Conservation (phyloP, 2,113 vertebrate genomes). For the Desmodus rotundus region DNA sequence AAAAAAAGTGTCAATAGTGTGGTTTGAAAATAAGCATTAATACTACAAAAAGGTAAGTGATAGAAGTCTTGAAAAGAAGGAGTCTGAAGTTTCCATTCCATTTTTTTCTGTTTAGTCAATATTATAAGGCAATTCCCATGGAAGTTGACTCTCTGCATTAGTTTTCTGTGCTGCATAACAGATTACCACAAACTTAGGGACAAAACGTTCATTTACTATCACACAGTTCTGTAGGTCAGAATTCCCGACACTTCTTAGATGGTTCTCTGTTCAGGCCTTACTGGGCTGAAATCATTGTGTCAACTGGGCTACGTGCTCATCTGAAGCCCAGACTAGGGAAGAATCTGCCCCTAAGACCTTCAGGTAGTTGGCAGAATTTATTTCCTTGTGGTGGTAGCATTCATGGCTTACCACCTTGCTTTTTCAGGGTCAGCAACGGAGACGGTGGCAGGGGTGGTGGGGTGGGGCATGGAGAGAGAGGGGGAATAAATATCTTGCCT, state of each 20-base stretch:
- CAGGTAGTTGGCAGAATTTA: background rate
- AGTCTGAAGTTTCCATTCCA: background rate
- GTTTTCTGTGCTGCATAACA: background rate
- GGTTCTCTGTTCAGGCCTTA: background rate
- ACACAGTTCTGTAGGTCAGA: background rate
- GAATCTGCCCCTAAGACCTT: background rate
- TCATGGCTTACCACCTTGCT: background rate
- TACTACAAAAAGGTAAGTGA: background rate
- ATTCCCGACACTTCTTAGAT: background rate
- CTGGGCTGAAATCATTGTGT: background rate
- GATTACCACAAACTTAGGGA: background rate
- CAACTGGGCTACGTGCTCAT: background rate
- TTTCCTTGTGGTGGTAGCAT: background rate
- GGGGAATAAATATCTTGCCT: background rate
- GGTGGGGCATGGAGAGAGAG: too few species aligned
- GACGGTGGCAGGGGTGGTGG: rapidly evolving
- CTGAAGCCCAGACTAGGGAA: background rate
- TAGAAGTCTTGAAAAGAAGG: background rate
- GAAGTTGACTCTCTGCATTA: background rate
- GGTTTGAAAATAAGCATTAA: background rate
- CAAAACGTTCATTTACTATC: background rate
- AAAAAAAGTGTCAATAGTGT: background rate
- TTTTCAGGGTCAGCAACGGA: background rate
- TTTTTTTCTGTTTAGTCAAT: background rate
- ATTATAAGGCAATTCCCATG: background rate